Conservation (phyloP, 2,113 vertebrate species). For the Willisornis vidua region DNA sequence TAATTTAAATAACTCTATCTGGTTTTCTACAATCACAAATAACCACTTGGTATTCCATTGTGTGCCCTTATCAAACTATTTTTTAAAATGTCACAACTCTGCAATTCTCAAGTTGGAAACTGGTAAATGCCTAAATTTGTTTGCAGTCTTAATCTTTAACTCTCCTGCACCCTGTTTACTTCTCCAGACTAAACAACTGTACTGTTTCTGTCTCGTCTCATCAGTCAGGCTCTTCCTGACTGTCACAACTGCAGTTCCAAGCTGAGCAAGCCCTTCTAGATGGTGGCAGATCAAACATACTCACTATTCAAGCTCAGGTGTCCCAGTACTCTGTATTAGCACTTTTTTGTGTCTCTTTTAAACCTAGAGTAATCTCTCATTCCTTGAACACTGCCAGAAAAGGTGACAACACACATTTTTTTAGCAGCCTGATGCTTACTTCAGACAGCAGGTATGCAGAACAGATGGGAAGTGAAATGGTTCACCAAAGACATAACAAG, state of each 20-base stretch:
- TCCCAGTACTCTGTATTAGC: neutral
- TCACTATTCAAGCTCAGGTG: neutral
- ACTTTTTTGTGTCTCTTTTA: neutral
- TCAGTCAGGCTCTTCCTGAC: neutral
- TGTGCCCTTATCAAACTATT: neutral
- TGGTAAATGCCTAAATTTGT: neutral
- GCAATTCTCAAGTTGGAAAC: neutral
- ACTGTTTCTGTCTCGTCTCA: neutral
- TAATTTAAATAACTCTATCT: neutral
- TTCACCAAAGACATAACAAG: neutral
- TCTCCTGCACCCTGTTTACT: neutral
- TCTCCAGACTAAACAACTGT: neutral
- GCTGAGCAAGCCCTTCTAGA: neutral
- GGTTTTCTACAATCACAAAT: neutral
- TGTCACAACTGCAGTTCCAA: neutral
- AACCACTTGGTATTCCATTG: neutral
- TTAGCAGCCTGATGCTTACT: neutral
- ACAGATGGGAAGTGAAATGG: neutral
- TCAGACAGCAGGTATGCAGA: neutral
- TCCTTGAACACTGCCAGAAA: neutral
- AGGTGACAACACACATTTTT: neutral
- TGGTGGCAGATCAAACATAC: neutral
- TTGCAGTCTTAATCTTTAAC: neutral
- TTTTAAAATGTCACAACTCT: neutral
- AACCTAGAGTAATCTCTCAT: neutral